Conservation (phyloP, 2,113 vertebrate genomes). For the Bothrops jararaca region DNA sequence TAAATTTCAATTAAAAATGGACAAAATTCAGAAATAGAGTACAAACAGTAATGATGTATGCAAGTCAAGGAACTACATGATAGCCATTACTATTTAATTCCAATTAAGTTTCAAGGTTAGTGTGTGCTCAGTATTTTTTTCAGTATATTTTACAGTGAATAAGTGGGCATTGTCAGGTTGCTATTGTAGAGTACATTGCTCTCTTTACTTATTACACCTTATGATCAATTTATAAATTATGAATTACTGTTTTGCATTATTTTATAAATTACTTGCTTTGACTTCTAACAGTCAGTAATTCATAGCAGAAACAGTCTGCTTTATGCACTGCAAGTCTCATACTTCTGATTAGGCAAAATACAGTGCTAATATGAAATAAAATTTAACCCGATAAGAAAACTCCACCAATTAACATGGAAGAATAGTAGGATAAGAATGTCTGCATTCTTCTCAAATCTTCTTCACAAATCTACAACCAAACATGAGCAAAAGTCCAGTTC, state of each 20-base stretch:
- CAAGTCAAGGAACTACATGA: neutral
- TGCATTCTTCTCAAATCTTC: neutral
- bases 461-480: neutral
- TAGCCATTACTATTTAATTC: neutral
- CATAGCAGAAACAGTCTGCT: neutral
- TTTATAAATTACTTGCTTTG: neutral
- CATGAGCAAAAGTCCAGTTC: neutral
- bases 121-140: neutral
- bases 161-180: neutral
- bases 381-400: neutral
- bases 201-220: neutral
- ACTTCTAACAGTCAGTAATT: neutral
- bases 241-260: neutral
- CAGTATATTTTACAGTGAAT: neutral
- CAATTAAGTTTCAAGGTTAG: neutral
- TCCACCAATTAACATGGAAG: neutral
- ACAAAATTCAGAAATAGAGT: neutral
- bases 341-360: neutral
- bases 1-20: neutral
- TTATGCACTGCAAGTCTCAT: neutral
- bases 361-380: neutral
- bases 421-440: neutral
- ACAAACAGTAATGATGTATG: neutral
- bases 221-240: neutral
- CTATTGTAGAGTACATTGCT: neutral